Percentiles rank a stretch among this genome's conserved stretches.
These are phyloP conservation scores for Apaloderma vittatum DNA, from an alignment of 2,113 vertebrate genomes.

Conservation along the genomic window DNA sequence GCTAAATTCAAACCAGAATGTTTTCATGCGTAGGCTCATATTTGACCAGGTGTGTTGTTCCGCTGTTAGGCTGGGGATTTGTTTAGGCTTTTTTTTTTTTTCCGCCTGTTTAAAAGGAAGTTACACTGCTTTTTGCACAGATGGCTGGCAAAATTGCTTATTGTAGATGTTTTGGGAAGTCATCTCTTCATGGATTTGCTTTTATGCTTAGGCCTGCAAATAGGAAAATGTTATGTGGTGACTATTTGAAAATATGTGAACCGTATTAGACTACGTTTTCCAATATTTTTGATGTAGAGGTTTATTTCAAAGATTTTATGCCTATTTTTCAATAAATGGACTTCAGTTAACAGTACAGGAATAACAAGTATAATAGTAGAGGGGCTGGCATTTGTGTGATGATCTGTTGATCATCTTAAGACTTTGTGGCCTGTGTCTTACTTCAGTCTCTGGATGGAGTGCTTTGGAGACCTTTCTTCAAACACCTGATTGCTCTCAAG, in stretches of 20 bases:
- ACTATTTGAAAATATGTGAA: not conserved
- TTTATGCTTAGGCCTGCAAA: not conserved
- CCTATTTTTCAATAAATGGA: not conserved
- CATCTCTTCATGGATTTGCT: not conserved
- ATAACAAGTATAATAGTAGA: not conserved
- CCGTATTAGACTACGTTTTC: not conserved
- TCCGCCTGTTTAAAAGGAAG: not conserved
- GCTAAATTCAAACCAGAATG: not conserved
- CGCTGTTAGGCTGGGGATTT: not conserved
- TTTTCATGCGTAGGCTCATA: not conserved
- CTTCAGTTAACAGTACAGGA: not conserved
- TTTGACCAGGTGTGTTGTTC: slow-evolving; percentile 1
- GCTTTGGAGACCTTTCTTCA: not conserved
- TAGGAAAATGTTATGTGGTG: not conserved
- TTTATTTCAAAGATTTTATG: not conserved
- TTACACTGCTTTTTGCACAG: not conserved
- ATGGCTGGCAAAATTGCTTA: not conserved
- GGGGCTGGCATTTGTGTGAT: not conserved
- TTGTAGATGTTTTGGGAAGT: not conserved
- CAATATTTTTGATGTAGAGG: not conserved
- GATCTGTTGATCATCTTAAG: not conserved
- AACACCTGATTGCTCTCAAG: not conserved
- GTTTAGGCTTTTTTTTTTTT: not conserved
- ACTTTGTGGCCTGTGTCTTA: not conserved
- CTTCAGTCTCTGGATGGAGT: not conserved